These are phyloP conservation scores for Dynastes grantii DNA, from an alignment of 2,888 invertebrate species.

Conservation along the genomic window DNA sequence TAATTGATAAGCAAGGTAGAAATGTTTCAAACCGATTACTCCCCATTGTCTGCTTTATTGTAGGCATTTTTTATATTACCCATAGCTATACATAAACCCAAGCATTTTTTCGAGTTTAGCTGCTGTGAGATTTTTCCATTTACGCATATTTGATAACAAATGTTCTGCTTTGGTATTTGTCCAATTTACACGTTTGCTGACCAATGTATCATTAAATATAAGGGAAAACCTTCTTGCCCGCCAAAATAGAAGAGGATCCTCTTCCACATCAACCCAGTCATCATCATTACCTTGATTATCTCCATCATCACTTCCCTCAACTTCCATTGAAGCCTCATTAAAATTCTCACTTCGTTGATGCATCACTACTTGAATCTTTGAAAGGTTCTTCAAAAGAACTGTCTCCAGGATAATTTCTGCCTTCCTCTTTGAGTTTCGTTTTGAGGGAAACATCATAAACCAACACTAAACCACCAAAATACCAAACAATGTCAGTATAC, in stretches of 20 bases:
- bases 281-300: not conserved
- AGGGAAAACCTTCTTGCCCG: not conserved
- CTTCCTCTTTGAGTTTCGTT: not conserved
- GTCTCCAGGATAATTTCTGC: not conserved
- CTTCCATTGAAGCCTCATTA: not conserved
- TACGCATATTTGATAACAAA: not conserved
- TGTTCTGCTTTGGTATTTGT: not conserved
- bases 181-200: not conserved
- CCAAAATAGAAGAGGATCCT: not conserved
- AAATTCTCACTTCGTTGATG: not conserved
- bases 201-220: not conserved
- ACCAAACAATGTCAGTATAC: no score
- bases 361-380: constrained; percentile 4
- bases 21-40: not conserved
- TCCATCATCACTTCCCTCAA: constrained; percentile 1
- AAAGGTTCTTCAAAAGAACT: constrained; percentile 1
- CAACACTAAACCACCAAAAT: no score
- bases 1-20: not conserved
- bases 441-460: no score
- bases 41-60: constrained; percentile 3
- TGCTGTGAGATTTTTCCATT: not conserved
- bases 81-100: not conserved
- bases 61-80: not conserved
- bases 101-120: not conserved
- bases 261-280: not conserved